A percentile compares a stretch with the other conserved stretches of the same genome.
These are phyloP conservation scores for Zaprionus inermis DNA, from an alignment of 1,140 invertebrate genomes.

Conservation along the genomic window DNA sequence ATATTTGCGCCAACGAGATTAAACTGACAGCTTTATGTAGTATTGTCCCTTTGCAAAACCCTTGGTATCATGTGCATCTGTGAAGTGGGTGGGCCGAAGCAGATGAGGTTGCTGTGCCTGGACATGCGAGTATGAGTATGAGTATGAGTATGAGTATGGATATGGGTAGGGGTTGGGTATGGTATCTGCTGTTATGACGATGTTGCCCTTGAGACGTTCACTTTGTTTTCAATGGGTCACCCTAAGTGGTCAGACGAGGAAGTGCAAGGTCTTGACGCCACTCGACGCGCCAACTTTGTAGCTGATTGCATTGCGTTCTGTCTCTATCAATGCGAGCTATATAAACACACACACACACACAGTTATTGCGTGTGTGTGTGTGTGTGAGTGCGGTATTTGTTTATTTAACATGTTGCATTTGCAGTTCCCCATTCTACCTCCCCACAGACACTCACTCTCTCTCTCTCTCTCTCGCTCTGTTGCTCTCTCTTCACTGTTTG, in stretches of 20 bases:
- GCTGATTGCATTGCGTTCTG: conserved; percentile 53
- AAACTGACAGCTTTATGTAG: neutral
- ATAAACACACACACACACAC: conserved; percentile 16
- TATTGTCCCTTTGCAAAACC: neutral
- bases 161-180: neutral
- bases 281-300: conserved; percentile 55
- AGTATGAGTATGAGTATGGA: neutral
- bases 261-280: conserved; percentile 60
- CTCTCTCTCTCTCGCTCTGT: neutral
- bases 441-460: neutral
- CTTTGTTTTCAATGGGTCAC: conserved; percentile 35
- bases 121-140: too few relatives aligned
- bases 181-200: conserved; percentile 6
- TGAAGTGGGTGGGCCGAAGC: neutral
- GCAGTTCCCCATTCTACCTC: conserved; percentile 20
- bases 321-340: conserved; percentile 34
- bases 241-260: conserved; percentile 42
- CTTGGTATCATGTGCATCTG: too few relatives aligned
- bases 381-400: conserved; percentile 40
- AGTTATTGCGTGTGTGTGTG: neutral
- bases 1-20: neutral
- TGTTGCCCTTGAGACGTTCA: conserved; percentile 45
- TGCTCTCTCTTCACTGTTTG: conserved; percentile 22
- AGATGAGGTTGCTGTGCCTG: neutral
- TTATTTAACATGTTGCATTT: conserved; percentile 76